These are phyloP conservation scores for Aproaerema taeniolella DNA, from an alignment of 2,888 invertebrate species.

Conservation along the genomic window DNA sequence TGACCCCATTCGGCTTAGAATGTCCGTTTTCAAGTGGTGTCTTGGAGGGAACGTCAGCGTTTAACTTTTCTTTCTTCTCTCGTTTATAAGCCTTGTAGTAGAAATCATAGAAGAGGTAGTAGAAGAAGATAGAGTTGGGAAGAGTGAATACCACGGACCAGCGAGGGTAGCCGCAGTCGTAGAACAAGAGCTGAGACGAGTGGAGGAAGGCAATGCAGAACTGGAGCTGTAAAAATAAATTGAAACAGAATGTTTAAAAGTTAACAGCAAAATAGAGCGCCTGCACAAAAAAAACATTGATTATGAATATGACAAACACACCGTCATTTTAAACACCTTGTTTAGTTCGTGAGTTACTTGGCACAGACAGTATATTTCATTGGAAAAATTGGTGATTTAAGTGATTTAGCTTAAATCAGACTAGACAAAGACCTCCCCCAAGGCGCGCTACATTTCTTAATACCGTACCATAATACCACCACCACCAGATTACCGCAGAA, in stretches of 20 bases:
- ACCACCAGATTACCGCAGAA: no score
- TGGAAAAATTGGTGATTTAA: no score
- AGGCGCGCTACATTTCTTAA: no score
- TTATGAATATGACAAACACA: no score
- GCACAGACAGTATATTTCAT: no score
- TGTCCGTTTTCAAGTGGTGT: slow-evolving; percentile 31
- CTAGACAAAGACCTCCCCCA: no score
- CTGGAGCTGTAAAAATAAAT: slow-evolving; percentile 83
- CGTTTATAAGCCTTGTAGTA: slow-evolving; percentile 86
- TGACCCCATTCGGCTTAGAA: slow-evolving; percentile 27
- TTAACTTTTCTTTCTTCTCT: slow-evolving; percentile 32
- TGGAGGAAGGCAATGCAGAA: slow-evolving; percentile 93
- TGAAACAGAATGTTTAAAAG: background rate
- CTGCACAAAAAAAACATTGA: no score
- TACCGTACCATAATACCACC: no score
- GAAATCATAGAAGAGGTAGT: slow-evolving; percentile 94
- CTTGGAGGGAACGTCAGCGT: slow-evolving; percentile 19
- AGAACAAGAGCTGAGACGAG: slow-evolving; percentile 89
- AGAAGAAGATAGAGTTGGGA: slow-evolving; percentile 95
- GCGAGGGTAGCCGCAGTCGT: slow-evolving; percentile 92
- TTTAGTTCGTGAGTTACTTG: no score
- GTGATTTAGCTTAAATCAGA: no score
- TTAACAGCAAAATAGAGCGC: no score
- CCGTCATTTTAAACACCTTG: no score
- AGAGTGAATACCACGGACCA: slow-evolving; percentile 90